phyloP scores from a whole-genome alignment of 2,888 invertebrate species.

The Petrolisthes manimaculis region DNA sequence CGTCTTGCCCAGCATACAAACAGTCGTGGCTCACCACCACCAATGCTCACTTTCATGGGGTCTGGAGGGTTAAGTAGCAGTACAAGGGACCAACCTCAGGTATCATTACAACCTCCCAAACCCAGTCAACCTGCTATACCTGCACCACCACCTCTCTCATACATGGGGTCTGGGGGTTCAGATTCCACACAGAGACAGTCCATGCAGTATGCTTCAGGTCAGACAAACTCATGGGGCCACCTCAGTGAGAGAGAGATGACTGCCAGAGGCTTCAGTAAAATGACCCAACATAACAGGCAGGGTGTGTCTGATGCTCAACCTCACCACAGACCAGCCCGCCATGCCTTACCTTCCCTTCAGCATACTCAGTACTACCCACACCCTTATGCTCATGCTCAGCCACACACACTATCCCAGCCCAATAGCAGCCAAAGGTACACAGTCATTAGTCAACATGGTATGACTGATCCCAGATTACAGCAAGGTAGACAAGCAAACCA shows the following conservation, averaged over 20 bases:
- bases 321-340: not conserved
- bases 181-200: not conserved
- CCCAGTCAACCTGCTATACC: conserved; percentile 1
- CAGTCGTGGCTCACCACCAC: conserved; percentile 32
- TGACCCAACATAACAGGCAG: not conserved
- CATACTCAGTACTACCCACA: not conserved
- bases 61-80: not conserved
- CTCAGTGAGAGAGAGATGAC: not conserved
- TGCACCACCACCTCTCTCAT: conserved; percentile 45
- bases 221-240: not conserved
- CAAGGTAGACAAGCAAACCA: not conserved
- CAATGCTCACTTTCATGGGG: conserved; percentile 51
- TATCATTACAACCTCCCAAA: not conserved
- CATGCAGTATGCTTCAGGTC: not conserved
- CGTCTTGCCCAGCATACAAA: conserved; percentile 9
- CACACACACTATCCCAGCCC: not conserved
- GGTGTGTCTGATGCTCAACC: not conserved
- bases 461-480: not conserved
- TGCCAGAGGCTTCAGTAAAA: not conserved
- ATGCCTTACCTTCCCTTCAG: not conserved
- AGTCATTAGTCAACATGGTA: not conserved
- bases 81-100: not conserved
- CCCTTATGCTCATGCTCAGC: not conserved
- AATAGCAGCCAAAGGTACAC: not conserved
- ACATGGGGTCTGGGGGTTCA: conserved; percentile 41